Evolutionary conservation across 2,888 invertebrate genomes (phyloP).

Genomic region (Trimorus sp.): DNA sequence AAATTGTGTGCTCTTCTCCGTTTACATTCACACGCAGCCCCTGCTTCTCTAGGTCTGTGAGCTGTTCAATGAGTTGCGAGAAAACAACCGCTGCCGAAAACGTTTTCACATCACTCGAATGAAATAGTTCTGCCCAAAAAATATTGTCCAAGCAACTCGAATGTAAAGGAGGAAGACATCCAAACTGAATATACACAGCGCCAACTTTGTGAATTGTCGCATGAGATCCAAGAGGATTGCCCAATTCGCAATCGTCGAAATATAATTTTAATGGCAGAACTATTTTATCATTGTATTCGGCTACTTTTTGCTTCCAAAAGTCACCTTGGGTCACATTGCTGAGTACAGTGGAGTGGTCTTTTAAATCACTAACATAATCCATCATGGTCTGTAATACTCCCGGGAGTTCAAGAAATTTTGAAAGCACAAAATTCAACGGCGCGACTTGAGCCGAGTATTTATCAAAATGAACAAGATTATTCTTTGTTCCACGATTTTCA

Average conservation of each 20-base stretch:
- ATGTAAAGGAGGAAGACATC: conserved; percentile 47
- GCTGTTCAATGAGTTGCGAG: conserved; percentile 39
- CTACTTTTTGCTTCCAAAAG: conserved; percentile 39
- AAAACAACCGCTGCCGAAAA: conserved; percentile 26
- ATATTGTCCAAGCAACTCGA: conserved; percentile 45
- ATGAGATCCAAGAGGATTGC: conserved; percentile 56
- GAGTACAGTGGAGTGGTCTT: conserved; percentile 21
- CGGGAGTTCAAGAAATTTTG: conserved; percentile 46
- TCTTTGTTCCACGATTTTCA: conserved; percentile 3
- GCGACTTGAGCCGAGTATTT: conserved; percentile 27
- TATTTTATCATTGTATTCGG: conserved; percentile 22
- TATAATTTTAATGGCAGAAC: conserved; percentile 31
- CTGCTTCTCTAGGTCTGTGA: conserved; percentile 39
- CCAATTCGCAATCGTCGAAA: conserved; percentile 61
- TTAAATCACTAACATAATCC: conserved; percentile 31
- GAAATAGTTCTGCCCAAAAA: conserved; percentile 42
- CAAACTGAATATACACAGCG: conserved; percentile 45
- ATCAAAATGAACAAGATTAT: conserved; percentile 20
- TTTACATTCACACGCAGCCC: conserved; percentile 37
- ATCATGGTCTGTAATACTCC: conserved; percentile 33
- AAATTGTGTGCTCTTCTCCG: conserved; percentile 3
- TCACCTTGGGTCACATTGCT: conserved; percentile 35
- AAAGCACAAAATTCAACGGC: conserved; percentile 37
- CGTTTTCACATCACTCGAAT: conserved; percentile 29
- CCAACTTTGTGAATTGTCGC: conserved; percentile 47